Percentiles rank a stretch among this genome's conserved stretches.
Conservation (phyloP, 2,888 invertebrate species). For the Leucophenga montana region DNA sequence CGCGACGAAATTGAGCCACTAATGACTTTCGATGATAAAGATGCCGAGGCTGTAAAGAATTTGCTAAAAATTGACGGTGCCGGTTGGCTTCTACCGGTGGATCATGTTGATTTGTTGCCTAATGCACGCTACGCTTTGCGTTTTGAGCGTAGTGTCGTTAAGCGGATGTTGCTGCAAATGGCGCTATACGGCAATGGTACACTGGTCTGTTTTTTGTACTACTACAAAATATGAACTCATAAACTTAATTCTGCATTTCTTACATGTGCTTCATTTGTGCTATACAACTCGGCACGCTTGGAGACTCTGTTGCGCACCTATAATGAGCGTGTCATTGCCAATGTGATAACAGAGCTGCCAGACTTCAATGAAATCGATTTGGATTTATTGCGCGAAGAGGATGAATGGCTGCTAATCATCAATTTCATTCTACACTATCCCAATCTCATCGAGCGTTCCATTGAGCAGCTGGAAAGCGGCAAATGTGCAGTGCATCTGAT, state of each 20-base stretch:
- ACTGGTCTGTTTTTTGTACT: not conserved
- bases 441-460: conserved; percentile 75
- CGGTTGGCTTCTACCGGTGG: conserved; percentile 56
- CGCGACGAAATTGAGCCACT: conserved; percentile 39
- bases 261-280: conserved; percentile 82
- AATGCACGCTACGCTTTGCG: conserved; percentile 57
- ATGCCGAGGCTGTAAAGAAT: conserved; percentile 20
- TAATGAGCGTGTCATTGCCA: conserved; percentile 75
- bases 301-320: conserved; percentile 80
- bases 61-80: conserved; percentile 45
- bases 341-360: conserved; percentile 78
- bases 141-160: conserved; percentile 51
- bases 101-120: conserved; percentile 32
- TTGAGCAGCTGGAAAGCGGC: conserved; percentile 74
- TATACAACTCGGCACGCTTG: conserved; percentile 85
- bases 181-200: conserved; percentile 44
- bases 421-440: conserved; percentile 81
- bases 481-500: conserved; percentile 79
- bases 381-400: conserved; percentile 78
- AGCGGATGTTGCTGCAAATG: conserved; percentile 44
- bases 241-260: not conserved
- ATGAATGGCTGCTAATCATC: conserved; percentile 84
- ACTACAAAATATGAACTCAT: not conserved
- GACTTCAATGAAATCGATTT: conserved; percentile 77
- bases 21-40: conserved; percentile 28